These are phyloP conservation scores for Peromyscus maniculatus DNA, from an alignment of 2,113 vertebrate genomes.

Conservation along the genomic window DNA sequence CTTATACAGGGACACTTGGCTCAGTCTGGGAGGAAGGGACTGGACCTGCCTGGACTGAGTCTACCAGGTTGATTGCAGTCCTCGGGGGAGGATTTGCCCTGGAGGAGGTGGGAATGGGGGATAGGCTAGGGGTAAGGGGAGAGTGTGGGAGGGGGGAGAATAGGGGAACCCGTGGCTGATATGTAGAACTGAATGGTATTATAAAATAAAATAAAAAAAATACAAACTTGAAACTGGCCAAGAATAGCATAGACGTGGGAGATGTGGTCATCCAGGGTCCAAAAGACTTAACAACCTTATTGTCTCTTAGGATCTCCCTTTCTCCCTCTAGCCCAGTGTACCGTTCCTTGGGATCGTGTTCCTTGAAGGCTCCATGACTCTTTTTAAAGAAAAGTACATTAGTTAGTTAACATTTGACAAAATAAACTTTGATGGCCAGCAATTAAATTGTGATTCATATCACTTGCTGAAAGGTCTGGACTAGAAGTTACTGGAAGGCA, in stretches of 20 bases:
- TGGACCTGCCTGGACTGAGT: too few relatives aligned
- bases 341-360: background rate
- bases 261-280: slow-evolving; percentile 2
- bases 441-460: slow-evolving; percentile 34
- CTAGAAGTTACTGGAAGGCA: slow-evolving; percentile 37
- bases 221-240: slow-evolving; percentile 49
- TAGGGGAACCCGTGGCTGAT: too few relatives aligned
- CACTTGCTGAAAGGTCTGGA: background rate
- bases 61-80: too few relatives aligned
- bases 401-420: slow-evolving; percentile 63
- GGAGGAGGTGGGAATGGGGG: too few relatives aligned
- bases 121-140: too few relatives aligned
- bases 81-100: too few relatives aligned
- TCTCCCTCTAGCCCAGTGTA: background rate
- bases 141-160: too few relatives aligned
- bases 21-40: too few relatives aligned
- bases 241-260: slow-evolving; percentile 38
- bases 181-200: too few relatives aligned
- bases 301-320: background rate
- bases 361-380: background rate
- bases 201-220: slow-evolving; percentile 1
- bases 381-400: slow-evolving; percentile 26
- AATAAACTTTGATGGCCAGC: slow-evolving; percentile 29
- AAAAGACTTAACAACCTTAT: background rate
- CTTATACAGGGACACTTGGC: too few relatives aligned